Base-by-base conservation (phyloP, 2,888 invertebrate genomes). In the Tetanocera ferruginea region DNA sequence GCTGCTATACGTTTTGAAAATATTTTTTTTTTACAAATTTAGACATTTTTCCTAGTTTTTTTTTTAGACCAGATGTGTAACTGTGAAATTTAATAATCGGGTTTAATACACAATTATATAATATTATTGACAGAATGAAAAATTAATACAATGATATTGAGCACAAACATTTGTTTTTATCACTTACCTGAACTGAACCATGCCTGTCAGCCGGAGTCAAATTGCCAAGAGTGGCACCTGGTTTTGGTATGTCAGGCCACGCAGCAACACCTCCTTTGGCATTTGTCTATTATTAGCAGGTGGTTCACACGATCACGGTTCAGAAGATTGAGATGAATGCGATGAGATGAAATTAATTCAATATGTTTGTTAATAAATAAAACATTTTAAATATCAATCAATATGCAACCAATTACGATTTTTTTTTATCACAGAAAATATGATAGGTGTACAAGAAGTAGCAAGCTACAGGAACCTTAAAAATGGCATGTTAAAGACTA, bases 191-290 rank as follows among this genome's bases (percentile, higher is more conserved):
- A 86, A 98, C 98, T 88, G 98, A 98, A 91, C 98, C 98, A 90
- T 97, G 97, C 91, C 97, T 93, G 92, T 98, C 98, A 85, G 97
- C 97, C 86, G 98, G 96, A 86, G 97, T 97, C 89, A 97, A 93
- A 90, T 96, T 95, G 88, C 94, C 96, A 85, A 95, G 92, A 84
- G 93, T 93, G 88, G 92, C 92, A 86, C 94, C 94, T 89, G 94
- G 94, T 87, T 96, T 96, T 87, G 95, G 95, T 86, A 95, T 94
- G 91, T 96, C 96, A 87, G 95, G 95, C 93, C 96, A 95, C 85
- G 95, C 95, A 89, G 92, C 91, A 91, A 94, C 94, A 90, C 94
- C 94, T 90, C 94, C 94, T 90, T 95, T 94, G 88, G 94, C 89
- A 88, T 90, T 90, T 87, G 89, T 89, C 89, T 90, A 82, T 78